Base-by-base conservation (phyloP, 2,797 vertebrate species). In the Crotalus adamanteus region DNA sequence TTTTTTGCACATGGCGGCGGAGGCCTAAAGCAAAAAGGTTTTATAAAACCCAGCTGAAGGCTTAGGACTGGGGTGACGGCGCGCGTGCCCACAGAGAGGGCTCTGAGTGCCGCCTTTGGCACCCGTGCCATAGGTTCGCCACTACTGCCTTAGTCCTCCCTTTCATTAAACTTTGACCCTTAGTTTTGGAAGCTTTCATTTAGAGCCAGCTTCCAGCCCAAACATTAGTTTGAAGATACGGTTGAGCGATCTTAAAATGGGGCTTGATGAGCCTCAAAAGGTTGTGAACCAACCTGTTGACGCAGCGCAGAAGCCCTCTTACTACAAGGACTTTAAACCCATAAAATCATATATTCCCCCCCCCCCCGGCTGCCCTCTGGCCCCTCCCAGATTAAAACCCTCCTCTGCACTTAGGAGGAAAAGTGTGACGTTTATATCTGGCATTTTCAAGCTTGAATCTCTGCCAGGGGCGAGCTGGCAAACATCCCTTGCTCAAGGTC, bases 401-500 rank as follows among this genome's bases (percentile, higher is more conserved):
- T 28, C 57, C 3, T 20, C 61, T 60, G 37, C 61, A 5, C 85
- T n/a, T 42, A 53, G 11, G 11, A 13, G 18, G 51, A 2, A 20
- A 51, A 6, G 60, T 53, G 55, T 69, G 88, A 47, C 37, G 2
- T 60, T 53, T 25, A 20, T 57, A 83, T 8, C 42, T 53, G 86
- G 92, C 13, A 6, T 86, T 78, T 60, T 65, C 85, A 7, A 1
- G 47, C 53, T 25, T 47, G 55, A 87, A 22, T 89, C 13, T 56
- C 12, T 51, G 88, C 78, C 78, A 92, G 61, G 63, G 28, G 12
- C 16, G 55, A 60, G 87, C 8, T 56, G 11, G 16, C 42, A 2
- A 8, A 9, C 31, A 1, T 42, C 6, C 20, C 59, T 69, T 9
- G 31, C 85, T 90, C 85, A 90, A 93, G 89, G 89, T 90, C 92